Evolutionary conservation across 1,140 invertebrate species (phyloP), one percentile per base, ranked within the genome.

Genomic region (Carcinoscorpius rotundicauda): DNA sequence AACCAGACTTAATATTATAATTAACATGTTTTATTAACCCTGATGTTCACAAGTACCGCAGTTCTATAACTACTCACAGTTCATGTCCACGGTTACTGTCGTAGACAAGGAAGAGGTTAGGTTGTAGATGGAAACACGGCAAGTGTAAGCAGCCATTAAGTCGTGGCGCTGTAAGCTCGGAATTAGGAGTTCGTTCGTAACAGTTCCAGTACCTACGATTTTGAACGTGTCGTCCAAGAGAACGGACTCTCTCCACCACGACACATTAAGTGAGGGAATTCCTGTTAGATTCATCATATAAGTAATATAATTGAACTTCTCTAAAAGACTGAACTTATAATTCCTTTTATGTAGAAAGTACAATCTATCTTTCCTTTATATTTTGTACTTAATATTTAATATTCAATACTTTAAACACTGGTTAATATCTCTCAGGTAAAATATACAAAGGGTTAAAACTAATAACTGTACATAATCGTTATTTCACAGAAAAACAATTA

Each of bases 91-190:
- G 5, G 71, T 68, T 29, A 75, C 69, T 4, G 71, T 70, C 10
- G 69, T 68, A 58, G 68, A 64, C 52, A 66, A 64, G 3, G 74
- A 72, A 53, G 69, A 84, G 50, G 87, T 85, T 49, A 91, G 82
- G 69, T 84, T 81, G 6, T 88, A 92, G 76, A 92, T 93, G 70
- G 84, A 80, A 9, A 89, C 88, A 74, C 88, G 86, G 74, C 89
- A 93, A 52, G 88, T 90, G 75, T 91, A 88, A 69, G 89, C 85
- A 3, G 87, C 84, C 67, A 88, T 85, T 62, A 91, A 82, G 78
- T 92, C 86, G n/a, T 85, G 83, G 51, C 90, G 80, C 49, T 82
- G 81, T 63, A 92, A 82, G 29, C 82, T 81, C 52, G 83, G 83
- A 81, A 89, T 84, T 60, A 84, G 82, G 57, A 92, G 81, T 67